Conservation (phyloP, 2,113 vertebrate species). For the Himantopus leucocephalus region DNA sequence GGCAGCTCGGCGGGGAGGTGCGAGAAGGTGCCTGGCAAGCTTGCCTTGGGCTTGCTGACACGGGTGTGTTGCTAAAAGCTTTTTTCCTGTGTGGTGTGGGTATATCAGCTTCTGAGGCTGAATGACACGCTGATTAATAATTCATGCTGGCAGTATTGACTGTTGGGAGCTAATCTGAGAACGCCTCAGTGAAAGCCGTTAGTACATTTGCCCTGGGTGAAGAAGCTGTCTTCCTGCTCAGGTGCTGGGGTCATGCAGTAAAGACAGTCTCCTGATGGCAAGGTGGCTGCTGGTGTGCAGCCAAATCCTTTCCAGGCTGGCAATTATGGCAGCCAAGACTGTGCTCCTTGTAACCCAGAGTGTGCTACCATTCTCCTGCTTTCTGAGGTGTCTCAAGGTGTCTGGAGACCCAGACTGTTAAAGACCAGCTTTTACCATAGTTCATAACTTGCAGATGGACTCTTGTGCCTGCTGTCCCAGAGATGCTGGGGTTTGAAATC, state of each 20-base stretch:
- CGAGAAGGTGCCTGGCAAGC: not conserved
- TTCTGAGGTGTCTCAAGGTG: not conserved
- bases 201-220: not conserved
- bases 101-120: not conserved
- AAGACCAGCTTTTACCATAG: not conserved
- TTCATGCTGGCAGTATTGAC: constrained; percentile 20
- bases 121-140: not conserved
- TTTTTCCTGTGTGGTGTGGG: not conserved
- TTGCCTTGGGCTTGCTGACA: not conserved
- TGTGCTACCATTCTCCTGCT: not conserved
- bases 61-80: not conserved
- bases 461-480: not conserved
- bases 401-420: not conserved
- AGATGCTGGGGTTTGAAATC: not conserved
- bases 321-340: not conserved
- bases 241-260: not conserved
- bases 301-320: not conserved
- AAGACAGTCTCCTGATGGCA: not conserved
- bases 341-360: not conserved
- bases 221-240: not conserved
- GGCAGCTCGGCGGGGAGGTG: not conserved
- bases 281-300: not conserved
- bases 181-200: not conserved
- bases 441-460: not conserved
- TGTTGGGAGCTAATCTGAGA: not conserved